These are phyloP conservation scores for Octodonta nipae DNA, from an alignment of 2,888 invertebrate genomes.

Conservation along the genomic window DNA sequence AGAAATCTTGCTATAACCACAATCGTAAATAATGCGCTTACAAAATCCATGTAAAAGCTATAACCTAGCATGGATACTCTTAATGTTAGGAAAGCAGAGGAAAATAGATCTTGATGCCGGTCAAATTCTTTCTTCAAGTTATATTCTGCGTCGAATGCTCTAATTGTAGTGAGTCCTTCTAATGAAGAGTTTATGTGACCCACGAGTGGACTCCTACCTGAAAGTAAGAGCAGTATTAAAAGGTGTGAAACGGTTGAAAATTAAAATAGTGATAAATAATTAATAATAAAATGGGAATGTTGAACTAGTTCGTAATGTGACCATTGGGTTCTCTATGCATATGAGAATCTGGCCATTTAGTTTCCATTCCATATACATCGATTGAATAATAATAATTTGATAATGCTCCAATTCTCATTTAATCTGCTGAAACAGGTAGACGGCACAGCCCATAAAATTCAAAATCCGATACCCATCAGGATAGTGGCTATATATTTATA, in stretches of 20 bases:
- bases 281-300: slow-evolving; percentile 4
- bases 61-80: slow-evolving; percentile 20
- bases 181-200: slow-evolving; percentile 28
- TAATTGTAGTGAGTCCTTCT: slow-evolving; percentile 27
- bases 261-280: slow-evolving; percentile 16
- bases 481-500: too few species aligned
- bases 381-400: too few species aligned
- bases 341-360: too few species aligned
- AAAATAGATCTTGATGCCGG: slow-evolving; percentile 25
- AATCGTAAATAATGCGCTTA: slow-evolving; percentile 16
- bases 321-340: too few species aligned
- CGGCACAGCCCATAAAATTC: too few species aligned
- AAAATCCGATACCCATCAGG: too few species aligned
- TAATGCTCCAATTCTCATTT: too few species aligned
- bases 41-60: slow-evolving; percentile 21
- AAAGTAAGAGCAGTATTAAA: neutral
- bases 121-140: slow-evolving; percentile 26
- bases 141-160: slow-evolving; percentile 22
- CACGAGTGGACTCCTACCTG: slow-evolving; percentile 27
- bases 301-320: too few species aligned
- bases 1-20: slow-evolving; percentile 14
- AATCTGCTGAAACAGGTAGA: too few species aligned
- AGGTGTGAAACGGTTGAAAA: slow-evolving; percentile 11
- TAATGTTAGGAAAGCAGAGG: slow-evolving; percentile 22
- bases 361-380: too few species aligned